Evolutionary conservation across 1,140 invertebrate species (phyloP).

Genomic region (Calephelis nemesis): DNA sequence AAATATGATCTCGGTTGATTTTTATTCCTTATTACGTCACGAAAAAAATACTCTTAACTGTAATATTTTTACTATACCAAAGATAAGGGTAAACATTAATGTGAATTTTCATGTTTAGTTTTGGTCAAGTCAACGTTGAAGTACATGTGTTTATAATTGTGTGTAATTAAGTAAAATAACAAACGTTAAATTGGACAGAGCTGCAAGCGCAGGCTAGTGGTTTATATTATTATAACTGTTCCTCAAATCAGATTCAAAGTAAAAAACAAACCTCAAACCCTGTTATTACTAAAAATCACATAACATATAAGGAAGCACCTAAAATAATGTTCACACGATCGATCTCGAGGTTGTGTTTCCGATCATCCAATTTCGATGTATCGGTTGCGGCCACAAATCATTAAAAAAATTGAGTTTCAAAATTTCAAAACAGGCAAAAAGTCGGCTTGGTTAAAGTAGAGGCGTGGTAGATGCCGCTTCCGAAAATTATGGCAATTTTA

Average conservation of each 20-base stretch:
- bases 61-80: too few species aligned
- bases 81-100: too few species aligned
- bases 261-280: neutral
- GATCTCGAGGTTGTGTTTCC: conserved; percentile 52
- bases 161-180: too few species aligned
- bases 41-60: too few species aligned
- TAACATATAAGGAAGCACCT: conserved; percentile 22
- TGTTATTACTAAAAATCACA: conserved; percentile 23
- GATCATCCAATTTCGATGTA: conserved; percentile 71
- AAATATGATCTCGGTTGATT: too few species aligned
- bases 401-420: conserved; percentile 71
- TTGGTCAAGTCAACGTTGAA: too few species aligned
- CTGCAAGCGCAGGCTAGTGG: neutral
- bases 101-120: too few species aligned
- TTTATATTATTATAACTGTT: conserved; percentile 8
- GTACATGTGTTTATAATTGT: too few species aligned
- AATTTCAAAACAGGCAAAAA: conserved; percentile 64
- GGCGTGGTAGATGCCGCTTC: conserved; percentile 60
- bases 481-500: conserved; percentile 77
- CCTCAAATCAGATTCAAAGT: neutral
- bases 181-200: too few species aligned
- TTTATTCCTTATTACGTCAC: too few species aligned
- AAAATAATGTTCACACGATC: conserved; percentile 71
- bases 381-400: conserved; percentile 73
- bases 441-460: conserved; percentile 62